phyloP scores from a whole-genome alignment of 2,113 vertebrate genomes.

The Mormoops blainvillei region DNA sequence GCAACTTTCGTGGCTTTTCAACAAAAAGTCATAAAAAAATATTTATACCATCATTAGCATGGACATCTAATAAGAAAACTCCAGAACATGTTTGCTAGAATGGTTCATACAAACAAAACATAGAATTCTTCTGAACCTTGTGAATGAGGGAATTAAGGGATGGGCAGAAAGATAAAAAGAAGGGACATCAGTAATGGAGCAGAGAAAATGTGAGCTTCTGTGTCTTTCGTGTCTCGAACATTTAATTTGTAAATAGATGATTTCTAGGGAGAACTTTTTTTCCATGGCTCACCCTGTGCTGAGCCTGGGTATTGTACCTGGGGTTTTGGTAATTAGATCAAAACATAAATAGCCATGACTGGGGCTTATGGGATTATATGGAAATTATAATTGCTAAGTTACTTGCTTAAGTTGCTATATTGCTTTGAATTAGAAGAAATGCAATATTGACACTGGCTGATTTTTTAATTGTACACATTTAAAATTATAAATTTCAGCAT shows the following conservation, averaged over 20 bases:
- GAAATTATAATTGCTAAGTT: neutral
- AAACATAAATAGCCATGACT: neutral
- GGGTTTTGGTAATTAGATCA: neutral
- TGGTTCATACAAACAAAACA: neutral
- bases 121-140: neutral
- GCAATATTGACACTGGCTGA: neutral
- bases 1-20: neutral
- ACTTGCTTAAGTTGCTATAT: neutral
- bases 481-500: neutral
- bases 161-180: neutral
- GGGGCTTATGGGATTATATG: neutral
- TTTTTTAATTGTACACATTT: neutral
- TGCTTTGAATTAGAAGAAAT: conserved; percentile 27
- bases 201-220: neutral
- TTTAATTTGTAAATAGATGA: neutral
- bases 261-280: conserved; percentile 3
- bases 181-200: neutral
- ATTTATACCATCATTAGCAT: neutral
- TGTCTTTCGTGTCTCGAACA: neutral
- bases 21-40: neutral
- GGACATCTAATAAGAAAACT: neutral
- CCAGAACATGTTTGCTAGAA: neutral
- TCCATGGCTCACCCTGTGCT: neutral
- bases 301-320: neutral
- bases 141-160: neutral